Evolutionary conservation across 35 echinoderm and acorn worm genomes (phyloP).

Genomic region (Patiria miniata): DNA sequence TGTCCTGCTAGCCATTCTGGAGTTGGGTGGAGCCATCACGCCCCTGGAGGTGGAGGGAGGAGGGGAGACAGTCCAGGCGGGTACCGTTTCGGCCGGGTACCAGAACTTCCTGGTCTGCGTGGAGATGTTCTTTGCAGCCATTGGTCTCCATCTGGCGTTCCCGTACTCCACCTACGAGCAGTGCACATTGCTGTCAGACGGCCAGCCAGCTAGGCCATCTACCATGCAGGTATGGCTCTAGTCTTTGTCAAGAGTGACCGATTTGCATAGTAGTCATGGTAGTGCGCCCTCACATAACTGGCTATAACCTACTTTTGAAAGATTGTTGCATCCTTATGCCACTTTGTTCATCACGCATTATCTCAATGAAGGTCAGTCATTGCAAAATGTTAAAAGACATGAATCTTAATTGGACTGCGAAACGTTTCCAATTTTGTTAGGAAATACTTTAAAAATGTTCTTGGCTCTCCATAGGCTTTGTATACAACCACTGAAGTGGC

Average conservation of each 20-base stretch:
- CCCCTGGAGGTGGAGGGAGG: slow-evolving; percentile 45
- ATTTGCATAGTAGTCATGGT: too few species aligned
- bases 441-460: too few species aligned
- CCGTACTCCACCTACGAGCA: slow-evolving; percentile 74
- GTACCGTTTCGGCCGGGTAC: slow-evolving; percentile 94
- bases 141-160: slow-evolving; percentile 90
- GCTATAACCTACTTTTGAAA: too few species aligned
- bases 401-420: too few species aligned
- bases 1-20: slow-evolving; percentile 90
- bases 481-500: too few species aligned
- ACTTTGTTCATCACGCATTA: too few species aligned
- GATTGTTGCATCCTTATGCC: too few species aligned
- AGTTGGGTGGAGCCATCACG: slow-evolving; percentile 72
- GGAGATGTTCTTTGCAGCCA: slow-evolving; percentile 98
- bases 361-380: too few species aligned
- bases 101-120: slow-evolving; percentile 99
- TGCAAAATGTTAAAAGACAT: too few species aligned
- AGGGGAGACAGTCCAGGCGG: slow-evolving; percentile 45
- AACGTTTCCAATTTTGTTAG: too few species aligned
- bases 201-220: slow-evolving; percentile 33
- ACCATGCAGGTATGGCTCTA: slow-evolving; percentile 73
- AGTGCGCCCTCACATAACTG: too few species aligned
- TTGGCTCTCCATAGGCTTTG: too few species aligned
- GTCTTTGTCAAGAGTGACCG: not conserved
- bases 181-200: slow-evolving; percentile 34